Evolutionary conservation across 53 echinoderm and acorn worm species (phyloP), one percentile per base, ranked within the genome.

Genomic region (Antedon mediterranea): DNA sequence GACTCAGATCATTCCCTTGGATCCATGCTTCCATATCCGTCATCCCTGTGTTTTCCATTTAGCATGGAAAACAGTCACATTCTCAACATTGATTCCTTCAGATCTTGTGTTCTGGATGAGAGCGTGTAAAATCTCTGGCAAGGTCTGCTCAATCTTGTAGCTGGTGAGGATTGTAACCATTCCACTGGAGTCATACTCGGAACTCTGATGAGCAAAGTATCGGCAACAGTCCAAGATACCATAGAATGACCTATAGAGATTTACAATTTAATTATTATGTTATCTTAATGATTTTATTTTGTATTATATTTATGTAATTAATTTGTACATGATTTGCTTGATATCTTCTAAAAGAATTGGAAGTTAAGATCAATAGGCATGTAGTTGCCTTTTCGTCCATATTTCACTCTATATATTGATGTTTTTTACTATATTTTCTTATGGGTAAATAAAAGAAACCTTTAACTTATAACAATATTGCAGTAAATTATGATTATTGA

Each of bases 131-230:
- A 71, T 32, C 32, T 42, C 77, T n/a, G 84, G 33, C 28, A 84
- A 78, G 34, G 73, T 44, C 81, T 84, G 80, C 28, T 80, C 84
- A 7, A 81, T 80, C 79, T 73, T 76, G 81, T 88, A 84, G 83
- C 83, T 82, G 11, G 83, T 83, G 34, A 88, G 84, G 43, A 88
- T 81, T 43, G 88, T 88, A 14, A 81, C 88, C 88, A 88, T 84
- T 30, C 81, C 85, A 4, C 77, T 80, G 43, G 79, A 42, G 14
- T 84, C 84, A 18, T 77, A 80, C 43, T 81, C 88, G 4, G 88
- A 81, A 34, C 84, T 84, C 76, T 76, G 76, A 74, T 80, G 77
- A 28, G 84, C 77, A 73, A 88, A 88, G 78, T 81, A 81, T 27
- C 84, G 84, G 81, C 77, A 75, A 43, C 88, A 88, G 73, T 88